Evolutionary conservation across 2,888 invertebrate species (phyloP).

Genomic region (Nomada ruficornis): DNA sequence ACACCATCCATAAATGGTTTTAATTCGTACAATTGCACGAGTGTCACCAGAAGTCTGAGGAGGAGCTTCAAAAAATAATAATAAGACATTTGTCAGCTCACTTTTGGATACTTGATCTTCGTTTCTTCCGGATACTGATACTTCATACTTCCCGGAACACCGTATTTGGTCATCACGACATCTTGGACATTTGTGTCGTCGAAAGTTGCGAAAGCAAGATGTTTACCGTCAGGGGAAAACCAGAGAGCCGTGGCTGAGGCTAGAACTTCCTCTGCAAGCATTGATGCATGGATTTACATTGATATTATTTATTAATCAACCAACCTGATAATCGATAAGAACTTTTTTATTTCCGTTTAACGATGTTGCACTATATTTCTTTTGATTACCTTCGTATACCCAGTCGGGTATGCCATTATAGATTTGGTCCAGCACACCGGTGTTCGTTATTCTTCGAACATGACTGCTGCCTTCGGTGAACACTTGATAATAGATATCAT

Average conservation of each 20-base stretch:
- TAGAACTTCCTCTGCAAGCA: constrained; percentile 90
- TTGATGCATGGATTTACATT: no score
- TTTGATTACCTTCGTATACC: constrained; percentile 93
- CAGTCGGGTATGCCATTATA: constrained; percentile 96
- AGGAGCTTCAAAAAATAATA: no score
- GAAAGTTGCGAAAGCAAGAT: constrained; percentile 90
- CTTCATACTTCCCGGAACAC: constrained; percentile 86
- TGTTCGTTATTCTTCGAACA: constrained; percentile 86
- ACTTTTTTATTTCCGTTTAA: neutral
- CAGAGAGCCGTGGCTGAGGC: constrained; percentile 90
- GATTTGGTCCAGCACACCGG: constrained; percentile 88
- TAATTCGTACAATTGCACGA: no score
- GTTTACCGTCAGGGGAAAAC: constrained; percentile 90
- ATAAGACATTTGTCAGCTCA: constrained; percentile 71
- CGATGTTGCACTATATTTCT: no score
- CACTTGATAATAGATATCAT: constrained; percentile 88
- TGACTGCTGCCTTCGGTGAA: constrained; percentile 63
- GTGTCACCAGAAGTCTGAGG: no score
- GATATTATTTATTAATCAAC: neutral
- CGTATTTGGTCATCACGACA: constrained; percentile 88
- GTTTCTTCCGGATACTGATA: constrained; percentile 89
- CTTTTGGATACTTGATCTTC: constrained; percentile 92
- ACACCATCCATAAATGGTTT: neutral
- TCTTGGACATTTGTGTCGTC: constrained; percentile 89
- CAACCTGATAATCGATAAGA: neutral